Conservation (phyloP, 2,888 invertebrate species). For the Cheilosia scutellata region DNA sequence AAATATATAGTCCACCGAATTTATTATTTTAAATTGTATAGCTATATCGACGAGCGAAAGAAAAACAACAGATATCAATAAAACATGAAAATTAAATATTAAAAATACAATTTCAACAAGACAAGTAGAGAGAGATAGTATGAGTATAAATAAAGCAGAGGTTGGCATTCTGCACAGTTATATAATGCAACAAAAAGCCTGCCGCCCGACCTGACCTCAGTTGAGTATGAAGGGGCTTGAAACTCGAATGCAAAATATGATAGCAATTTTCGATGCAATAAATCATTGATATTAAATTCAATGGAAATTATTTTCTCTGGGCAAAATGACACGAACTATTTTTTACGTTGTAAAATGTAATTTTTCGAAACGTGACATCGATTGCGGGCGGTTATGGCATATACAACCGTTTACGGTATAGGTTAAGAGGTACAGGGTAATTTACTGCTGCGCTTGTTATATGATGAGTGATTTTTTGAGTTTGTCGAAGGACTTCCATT, state of each 20-base stretch:
- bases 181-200: conserved; percentile 4
- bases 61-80: conserved; percentile 25
- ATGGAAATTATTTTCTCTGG: conserved; percentile 49
- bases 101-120: conserved; percentile 25
- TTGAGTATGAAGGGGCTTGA: conserved; percentile 12
- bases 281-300: conserved; percentile 49
- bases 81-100: conserved; percentile 29
- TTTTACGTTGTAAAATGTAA: conserved; percentile 12
- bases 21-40: conserved; percentile 20
- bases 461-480: too few relatives aligned
- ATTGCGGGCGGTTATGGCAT: neutral
- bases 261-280: conserved; percentile 57
- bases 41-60: conserved; percentile 6
- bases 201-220: conserved; percentile 20
- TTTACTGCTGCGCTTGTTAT: too few relatives aligned
- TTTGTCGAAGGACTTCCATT: too few relatives aligned
- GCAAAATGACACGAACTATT: conserved; percentile 47
- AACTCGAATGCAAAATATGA: conserved; percentile 49
- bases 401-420: too few relatives aligned
- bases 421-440: too few relatives aligned
- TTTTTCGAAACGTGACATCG: conserved; percentile 8
- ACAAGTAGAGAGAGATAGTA: neutral
- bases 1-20: conserved; percentile 4
- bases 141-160: conserved; percentile 4
- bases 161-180: conserved; percentile 9